Base-by-base conservation (phyloP, 2,113 vertebrate genomes). In the Parotia lawesii region DNA sequence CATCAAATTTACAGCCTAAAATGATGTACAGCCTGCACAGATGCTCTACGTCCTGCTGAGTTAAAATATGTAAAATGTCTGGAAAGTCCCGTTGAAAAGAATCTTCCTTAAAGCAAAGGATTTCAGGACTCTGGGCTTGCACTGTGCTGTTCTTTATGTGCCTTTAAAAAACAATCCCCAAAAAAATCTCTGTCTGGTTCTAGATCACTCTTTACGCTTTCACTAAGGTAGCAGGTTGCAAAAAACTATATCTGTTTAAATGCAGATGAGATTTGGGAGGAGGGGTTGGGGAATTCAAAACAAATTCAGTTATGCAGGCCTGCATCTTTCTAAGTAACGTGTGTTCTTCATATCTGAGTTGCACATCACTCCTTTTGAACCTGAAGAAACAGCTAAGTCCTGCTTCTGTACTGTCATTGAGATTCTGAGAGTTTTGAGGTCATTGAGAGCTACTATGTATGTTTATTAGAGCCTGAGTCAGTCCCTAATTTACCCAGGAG, bases 211-310 rank as follows among this genome's bases (percentile, higher is more conserved):
- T 65, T 71, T 11, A 38, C 0, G 0, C 23, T 56, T 88, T 56
- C 25, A 76, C 9, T 15, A 44, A 44, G 35, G 22, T 31, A 72
- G 40, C 48, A n/a, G 10, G 50, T 90, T 75, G n/a, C 44, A 72
- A 38, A 90, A 67, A 57, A 22, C 20, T 75, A 1, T 31, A n/a
- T 35, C 25, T 83, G 10, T 54, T 90, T 60, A 87, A 85, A 80
- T 66, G 65, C 37, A 74, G 35, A 31, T 73, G 24, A n/a, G n/a
- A 40, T 48, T 66, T 48, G 27, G 29, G 35, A 44, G 45, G 7
- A 23, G 12, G 5, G 11, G 5, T 2, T 0, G 2, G 12, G 19
- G 21, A 60, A 51, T 15, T 35, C 40, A 29, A 17, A 37, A 19
- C 24, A 57, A 85, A 48, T 53, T 72, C 35, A 45, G 3, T 85